Percentiles rank a stretch among this genome's conserved stretches.
Conservation (phyloP, 2,797 vertebrate genomes). For the Lepus oiostolus region DNA sequence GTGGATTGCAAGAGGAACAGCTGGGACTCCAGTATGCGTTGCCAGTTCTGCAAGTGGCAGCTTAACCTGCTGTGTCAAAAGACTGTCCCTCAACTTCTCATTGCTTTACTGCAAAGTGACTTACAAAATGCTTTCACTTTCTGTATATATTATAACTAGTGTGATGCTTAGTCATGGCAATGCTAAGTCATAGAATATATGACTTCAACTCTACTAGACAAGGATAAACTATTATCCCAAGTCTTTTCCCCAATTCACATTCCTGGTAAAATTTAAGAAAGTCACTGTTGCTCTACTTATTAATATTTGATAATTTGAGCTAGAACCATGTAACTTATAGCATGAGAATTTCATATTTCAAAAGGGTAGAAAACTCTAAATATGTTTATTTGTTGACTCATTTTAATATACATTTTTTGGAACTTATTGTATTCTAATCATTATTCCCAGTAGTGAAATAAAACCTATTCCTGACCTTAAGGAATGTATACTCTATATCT, state of each 20-base stretch:
- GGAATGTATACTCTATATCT: background rate
- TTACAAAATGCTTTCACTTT: background rate
- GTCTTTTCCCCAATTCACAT: background rate
- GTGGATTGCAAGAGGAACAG: no score
- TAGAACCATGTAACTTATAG: conserved; percentile 1
- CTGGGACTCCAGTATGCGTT: no score
- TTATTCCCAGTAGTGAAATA: background rate
- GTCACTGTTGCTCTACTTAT: background rate
- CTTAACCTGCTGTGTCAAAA: no score
- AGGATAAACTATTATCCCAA: background rate
- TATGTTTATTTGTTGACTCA: background rate
- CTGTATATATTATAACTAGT: background rate
- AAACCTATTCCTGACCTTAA: background rate
- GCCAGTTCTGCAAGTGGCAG: no score
- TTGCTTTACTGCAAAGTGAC: background rate
- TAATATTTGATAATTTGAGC: conserved; percentile 26
- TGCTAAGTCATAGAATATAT: background rate
- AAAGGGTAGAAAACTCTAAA: conserved; percentile 42
- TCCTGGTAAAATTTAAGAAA: conserved; percentile 26
- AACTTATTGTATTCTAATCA: background rate
- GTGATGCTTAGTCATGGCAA: background rate
- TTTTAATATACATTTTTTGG: background rate
- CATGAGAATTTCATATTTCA: conserved; percentile 13
- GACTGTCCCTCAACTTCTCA: background rate
- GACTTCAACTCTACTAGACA: background rate